Conservation (phyloP, 2,888 invertebrate species). For the Hydropsyche betteni region DNA sequence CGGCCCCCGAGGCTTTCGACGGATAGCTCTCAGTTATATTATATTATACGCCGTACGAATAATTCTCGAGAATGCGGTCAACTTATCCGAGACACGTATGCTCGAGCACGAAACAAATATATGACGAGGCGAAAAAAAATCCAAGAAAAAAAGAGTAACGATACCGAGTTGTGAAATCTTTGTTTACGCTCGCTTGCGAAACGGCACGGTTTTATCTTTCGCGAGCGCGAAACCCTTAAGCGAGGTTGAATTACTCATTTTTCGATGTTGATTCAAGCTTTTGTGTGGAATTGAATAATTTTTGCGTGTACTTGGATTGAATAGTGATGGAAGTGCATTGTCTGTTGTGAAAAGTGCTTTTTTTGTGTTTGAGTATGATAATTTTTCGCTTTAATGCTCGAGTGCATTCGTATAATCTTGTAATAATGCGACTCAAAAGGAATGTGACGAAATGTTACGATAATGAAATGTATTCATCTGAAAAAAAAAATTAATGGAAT, state of each 20-base stretch:
- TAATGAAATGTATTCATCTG: no score
- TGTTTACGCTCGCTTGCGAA: constrained; percentile 21
- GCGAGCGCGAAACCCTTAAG: constrained; percentile 10
- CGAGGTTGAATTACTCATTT: neutral
- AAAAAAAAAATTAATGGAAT: no score
- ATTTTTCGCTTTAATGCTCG: no score
- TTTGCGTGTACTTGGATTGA: no score
- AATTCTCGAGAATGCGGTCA: constrained; percentile 37
- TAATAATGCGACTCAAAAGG: no score
- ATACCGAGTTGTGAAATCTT: constrained; percentile 9
- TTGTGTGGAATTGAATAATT: no score
- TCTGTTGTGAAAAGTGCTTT: no score
- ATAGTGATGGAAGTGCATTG: no score
- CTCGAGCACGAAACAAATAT: constrained; percentile 1
- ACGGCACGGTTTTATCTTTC: constrained; percentile 9
- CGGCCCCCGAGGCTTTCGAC: constrained; percentile 8
- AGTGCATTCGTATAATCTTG: no score
- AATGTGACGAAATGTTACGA: no score
- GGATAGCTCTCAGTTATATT: constrained; percentile 14
- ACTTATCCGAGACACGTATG: neutral
- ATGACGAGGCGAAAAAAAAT: neutral
- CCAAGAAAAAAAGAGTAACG: neutral
- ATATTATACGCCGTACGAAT: constrained; percentile 1
- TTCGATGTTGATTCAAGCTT: no score
- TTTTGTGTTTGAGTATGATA: no score